A percentile compares a stretch with the other conserved stretches of the same genome.
phyloP scores from a whole-genome alignment of 2,113 vertebrate species.

The Clinocottus analis region DNA sequence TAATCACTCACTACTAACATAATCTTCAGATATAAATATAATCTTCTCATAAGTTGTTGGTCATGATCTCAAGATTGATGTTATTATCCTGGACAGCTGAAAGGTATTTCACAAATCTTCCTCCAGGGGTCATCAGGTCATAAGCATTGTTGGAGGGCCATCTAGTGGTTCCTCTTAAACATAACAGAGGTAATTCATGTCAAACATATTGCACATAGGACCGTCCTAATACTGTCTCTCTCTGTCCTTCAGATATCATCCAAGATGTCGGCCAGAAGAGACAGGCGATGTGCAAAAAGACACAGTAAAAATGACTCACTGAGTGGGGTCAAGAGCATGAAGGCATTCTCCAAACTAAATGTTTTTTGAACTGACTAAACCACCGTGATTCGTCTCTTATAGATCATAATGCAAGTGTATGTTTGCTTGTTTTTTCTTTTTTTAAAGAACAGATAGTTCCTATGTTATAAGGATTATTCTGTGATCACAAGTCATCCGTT shows the following conservation, averaged over 20 bases:
- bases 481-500: background rate
- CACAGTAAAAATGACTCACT: background rate
- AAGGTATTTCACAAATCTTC: background rate
- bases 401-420: too few species aligned
- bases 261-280: conserved; percentile 81
- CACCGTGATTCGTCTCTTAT: background rate
- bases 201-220: background rate
- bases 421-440: too few species aligned
- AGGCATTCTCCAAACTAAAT: conserved; percentile 21
- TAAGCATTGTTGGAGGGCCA: conserved; percentile 26
- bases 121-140: conserved; percentile 18
- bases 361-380: background rate
- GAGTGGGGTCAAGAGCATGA: background rate
- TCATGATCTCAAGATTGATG: background rate
- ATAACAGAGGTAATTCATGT: conserved; percentile 11
- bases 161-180: conserved; percentile 49
- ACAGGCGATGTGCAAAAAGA: conserved; percentile 56
- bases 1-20: too few species aligned
- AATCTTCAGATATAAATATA: background rate
- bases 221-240: background rate
- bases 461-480: too few species aligned
- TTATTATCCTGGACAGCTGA: background rate
- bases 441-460: too few species aligned
- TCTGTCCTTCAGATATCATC: conserved; percentile 85
- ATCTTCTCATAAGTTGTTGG: background rate